These are phyloP conservation scores for Galeopterus variegatus DNA, from an alignment of 2,113 vertebrate species.

Conservation along the genomic window DNA sequence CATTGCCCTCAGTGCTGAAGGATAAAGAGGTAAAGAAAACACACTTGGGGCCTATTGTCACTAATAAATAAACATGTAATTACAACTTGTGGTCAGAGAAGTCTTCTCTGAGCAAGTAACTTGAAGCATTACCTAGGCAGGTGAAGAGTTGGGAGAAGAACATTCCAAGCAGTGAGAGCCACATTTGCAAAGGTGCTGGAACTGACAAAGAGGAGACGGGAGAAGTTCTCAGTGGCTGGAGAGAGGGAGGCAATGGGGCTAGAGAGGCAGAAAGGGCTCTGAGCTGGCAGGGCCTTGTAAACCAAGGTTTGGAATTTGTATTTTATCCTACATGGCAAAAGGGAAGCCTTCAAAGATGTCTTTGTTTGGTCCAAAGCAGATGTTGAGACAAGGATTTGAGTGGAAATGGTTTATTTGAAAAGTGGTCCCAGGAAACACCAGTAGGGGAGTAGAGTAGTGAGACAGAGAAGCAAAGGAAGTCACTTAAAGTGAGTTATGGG, in stretches of 20 bases:
- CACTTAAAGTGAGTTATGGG: neutral
- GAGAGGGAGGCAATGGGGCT: neutral
- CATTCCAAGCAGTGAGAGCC: neutral
- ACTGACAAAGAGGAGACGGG: neutral
- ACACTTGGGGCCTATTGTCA: neutral
- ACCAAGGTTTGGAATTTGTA: neutral
- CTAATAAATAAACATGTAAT: neutral
- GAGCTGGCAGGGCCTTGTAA: no score
- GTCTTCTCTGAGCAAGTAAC: neutral
- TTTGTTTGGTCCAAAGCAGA: neutral
- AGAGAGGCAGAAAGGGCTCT: neutral
- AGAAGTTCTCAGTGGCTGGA: neutral
- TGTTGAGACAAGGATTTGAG: neutral
- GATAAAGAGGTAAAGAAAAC: neutral
- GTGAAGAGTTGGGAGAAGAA: neutral
- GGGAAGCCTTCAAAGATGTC: neutral
- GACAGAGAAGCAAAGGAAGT: neutral
- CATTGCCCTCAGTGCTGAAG: neutral
- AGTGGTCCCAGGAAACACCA: neutral
- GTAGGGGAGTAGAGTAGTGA: neutral
- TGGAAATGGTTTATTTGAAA: neutral
- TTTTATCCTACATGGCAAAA: neutral
- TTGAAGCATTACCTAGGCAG: neutral
- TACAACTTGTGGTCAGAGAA: neutral
- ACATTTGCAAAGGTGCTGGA: neutral